Percentiles rank a stretch among this genome's conserved stretches.
phyloP scores from a whole-genome alignment of 2,797 vertebrate genomes.

The Pseudomugil gertrudae region DNA sequence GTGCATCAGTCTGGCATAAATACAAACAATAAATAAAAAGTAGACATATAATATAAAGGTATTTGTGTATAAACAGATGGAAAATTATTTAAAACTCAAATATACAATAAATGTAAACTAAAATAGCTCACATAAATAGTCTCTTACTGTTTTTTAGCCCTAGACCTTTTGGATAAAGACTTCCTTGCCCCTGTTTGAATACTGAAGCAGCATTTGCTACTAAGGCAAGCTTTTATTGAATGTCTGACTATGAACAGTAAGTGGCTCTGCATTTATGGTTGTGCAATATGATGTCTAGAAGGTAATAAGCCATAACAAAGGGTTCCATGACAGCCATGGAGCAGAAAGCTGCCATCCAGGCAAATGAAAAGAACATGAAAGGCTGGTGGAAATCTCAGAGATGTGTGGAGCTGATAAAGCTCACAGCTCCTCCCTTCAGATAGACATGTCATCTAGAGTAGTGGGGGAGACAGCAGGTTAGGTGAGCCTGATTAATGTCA shows the following conservation, averaged over 20 bases:
- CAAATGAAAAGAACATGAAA: slow-evolving; percentile 75
- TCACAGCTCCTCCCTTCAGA: slow-evolving; percentile 64
- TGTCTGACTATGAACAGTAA: slow-evolving; percentile 53
- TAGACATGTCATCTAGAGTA: slow-evolving; percentile 69
- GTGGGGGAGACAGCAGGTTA: slow-evolving; percentile 71
- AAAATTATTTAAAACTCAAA: neutral
- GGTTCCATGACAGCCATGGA: slow-evolving; percentile 64
- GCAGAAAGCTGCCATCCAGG: slow-evolving; percentile 64
- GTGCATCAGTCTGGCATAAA: slow-evolving; percentile 15
- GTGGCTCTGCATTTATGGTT: slow-evolving; percentile 50
- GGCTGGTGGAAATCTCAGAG: slow-evolving; percentile 71
- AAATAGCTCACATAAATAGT: slow-evolving; percentile 13
- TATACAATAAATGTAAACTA: neutral
- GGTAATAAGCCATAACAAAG: slow-evolving; percentile 75
- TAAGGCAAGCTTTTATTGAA: slow-evolving; percentile 51
- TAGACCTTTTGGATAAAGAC: slow-evolving; percentile 17
- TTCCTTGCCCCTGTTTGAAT: slow-evolving; percentile 18
- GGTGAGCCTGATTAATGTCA: slow-evolving; percentile 71
- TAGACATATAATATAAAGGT: neutral
- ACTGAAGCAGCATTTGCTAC: slow-evolving; percentile 30
- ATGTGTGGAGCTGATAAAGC: slow-evolving; percentile 70
- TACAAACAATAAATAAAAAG: neutral
- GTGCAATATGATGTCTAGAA: slow-evolving; percentile 52
- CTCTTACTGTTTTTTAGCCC: neutral
- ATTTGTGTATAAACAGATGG: slow-evolving; percentile 3